phyloP scores from a whole-genome alignment of 2,113 vertebrate species.

The Prunella fulvescens region DNA sequence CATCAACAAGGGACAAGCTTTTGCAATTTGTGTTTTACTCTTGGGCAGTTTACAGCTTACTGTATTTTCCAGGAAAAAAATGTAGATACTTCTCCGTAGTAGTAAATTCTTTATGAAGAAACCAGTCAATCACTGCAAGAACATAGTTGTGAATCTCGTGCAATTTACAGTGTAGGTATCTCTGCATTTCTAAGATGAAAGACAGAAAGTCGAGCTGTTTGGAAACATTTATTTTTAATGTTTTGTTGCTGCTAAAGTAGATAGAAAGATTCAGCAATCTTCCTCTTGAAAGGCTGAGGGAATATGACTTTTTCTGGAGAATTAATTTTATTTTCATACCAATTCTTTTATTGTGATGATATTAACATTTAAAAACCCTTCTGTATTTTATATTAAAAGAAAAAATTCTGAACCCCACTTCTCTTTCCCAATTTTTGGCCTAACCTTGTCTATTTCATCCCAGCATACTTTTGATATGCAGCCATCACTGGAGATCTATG shows the following conservation, averaged over 20 bases:
- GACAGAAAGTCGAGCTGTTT: background rate
- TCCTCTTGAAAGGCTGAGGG: background rate
- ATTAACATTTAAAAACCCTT: background rate
- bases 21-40: background rate
- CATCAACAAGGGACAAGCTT: background rate
- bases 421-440: background rate
- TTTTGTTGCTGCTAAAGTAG: background rate
- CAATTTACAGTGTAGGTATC: background rate
- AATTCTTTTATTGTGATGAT: background rate
- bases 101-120: conserved; percentile 33
- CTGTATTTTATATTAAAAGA: background rate
- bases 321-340: background rate
- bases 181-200: background rate
- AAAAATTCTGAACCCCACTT: background rate
- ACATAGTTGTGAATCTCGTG: background rate
- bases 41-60: background rate
- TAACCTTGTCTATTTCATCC: background rate
- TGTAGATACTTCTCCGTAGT: background rate
- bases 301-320: background rate
- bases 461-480: background rate
- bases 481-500: background rate
- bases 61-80: background rate
- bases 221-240: conserved; percentile 33
- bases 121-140: background rate
- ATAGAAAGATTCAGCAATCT: background rate